Evolutionary conservation across 2,113 vertebrate genomes (phyloP).

Genomic region (Brachyistius frenatus): DNA sequence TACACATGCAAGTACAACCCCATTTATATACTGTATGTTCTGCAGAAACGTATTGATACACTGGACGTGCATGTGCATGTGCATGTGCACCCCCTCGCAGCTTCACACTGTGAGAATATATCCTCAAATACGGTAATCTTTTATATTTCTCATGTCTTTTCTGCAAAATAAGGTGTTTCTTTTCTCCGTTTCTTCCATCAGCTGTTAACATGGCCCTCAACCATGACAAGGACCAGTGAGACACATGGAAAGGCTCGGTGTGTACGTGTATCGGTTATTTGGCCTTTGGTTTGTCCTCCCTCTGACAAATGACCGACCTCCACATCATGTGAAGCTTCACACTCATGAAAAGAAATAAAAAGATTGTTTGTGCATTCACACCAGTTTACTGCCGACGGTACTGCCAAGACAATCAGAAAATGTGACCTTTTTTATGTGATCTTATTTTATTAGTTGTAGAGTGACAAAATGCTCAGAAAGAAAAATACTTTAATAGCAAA

Average conservation of each 20-base stretch:
- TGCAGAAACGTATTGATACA: not conserved
- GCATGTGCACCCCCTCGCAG: not conserved
- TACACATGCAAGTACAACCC: conserved; percentile 45
- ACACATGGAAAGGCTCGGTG: not conserved
- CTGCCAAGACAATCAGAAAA: conserved; percentile 26
- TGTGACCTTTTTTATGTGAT: conserved; percentile 49
- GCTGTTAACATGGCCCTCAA: conserved; percentile 71
- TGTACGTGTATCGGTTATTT: conserved; percentile 10
- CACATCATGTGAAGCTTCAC: conserved; percentile 20
- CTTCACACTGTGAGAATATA: conserved; percentile 1
- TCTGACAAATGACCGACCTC: not conserved
- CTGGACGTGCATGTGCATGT: not conserved
- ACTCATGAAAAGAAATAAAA: conserved; percentile 18
- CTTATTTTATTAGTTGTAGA: not conserved
- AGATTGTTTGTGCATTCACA: not conserved
- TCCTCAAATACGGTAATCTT: not conserved
- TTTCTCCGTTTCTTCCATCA: conserved; percentile 50
- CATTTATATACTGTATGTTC: not conserved
- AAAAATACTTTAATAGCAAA: conserved; percentile 4
- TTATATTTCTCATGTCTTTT: conserved; percentile 10
- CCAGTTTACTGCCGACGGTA: conserved; percentile 38
- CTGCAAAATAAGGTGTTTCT: not conserved
- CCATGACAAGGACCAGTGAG: conserved; percentile 75
- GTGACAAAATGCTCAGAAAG: not conserved
- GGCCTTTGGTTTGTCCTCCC: not conserved